Percentiles rank a stretch among this genome's conserved stretches.
Evolutionary conservation across 1,140 invertebrate species (phyloP).

Genomic region (Bombus sibiricus): DNA sequence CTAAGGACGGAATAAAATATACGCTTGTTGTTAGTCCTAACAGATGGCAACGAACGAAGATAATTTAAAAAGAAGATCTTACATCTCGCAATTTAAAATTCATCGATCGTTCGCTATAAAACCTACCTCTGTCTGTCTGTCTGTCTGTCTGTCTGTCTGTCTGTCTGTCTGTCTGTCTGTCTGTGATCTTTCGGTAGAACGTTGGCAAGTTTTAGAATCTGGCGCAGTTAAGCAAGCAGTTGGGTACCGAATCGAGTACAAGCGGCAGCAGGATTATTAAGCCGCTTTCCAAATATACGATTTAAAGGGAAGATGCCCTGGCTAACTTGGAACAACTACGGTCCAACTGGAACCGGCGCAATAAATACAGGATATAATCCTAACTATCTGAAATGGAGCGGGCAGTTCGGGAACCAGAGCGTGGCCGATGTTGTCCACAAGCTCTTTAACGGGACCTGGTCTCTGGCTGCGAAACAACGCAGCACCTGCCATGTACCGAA

Average conservation of each 20-base stretch:
- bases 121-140: too few species aligned
- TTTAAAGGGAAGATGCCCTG: neutral
- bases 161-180: too few species aligned
- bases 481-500: constrained; percentile 42
- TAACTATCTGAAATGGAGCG: constrained; percentile 21
- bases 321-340: constrained; percentile 2
- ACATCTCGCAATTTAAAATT: too few species aligned
- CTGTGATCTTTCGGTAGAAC: neutral
- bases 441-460: constrained; percentile 19
- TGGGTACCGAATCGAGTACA: neutral
- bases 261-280: neutral
- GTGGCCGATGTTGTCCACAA: constrained; percentile 2
- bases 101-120: too few species aligned
- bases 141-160: too few species aligned
- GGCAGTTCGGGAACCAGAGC: neutral
- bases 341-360: neutral
- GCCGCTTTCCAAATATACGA: constrained; percentile 1
- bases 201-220: neutral
- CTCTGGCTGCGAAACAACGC: constrained; percentile 14
- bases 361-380: constrained; percentile 47
- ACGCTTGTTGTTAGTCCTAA: too few species aligned
- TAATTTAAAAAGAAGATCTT: too few species aligned
- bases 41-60: too few species aligned
- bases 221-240: neutral
- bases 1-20: too few species aligned